Conservation (phyloP, 2,113 vertebrate genomes). For the Saccopteryx bilineata region DNA sequence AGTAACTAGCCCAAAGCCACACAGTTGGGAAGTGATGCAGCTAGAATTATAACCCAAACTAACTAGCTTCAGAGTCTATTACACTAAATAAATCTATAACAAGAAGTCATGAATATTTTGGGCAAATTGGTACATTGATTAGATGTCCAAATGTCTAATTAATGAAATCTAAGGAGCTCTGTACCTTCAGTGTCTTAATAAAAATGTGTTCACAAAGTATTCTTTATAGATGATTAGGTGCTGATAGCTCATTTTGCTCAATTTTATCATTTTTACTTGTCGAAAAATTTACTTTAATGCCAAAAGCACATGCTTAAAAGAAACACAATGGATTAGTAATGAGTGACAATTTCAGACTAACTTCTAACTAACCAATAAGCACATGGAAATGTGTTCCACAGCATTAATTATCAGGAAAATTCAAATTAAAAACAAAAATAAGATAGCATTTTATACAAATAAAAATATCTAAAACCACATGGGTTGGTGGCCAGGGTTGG, state of each 20-base stretch:
- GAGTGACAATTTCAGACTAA: background rate
- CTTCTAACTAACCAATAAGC: conserved; percentile 27
- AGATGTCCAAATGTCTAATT: background rate
- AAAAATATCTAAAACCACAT: background rate
- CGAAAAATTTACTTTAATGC: background rate
- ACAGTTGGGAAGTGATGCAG: background rate
- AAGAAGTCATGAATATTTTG: conserved; percentile 6
- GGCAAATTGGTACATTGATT: background rate
- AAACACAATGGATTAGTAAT: background rate
- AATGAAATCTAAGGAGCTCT: conserved; percentile 1
- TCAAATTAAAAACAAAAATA: conserved; percentile 10
- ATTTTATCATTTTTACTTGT: conserved; percentile 35
- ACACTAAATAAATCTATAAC: background rate
- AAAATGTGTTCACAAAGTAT: background rate
- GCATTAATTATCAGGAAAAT: background rate
- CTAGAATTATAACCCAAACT: background rate
- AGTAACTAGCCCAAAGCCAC: background rate
- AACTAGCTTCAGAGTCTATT: background rate
- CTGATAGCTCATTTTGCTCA: background rate
- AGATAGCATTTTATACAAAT: background rate
- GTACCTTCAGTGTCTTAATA: background rate
- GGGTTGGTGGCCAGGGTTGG: too few species aligned
- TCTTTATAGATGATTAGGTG: background rate
- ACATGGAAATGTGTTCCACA: background rate
- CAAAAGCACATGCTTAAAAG: conserved; percentile 23